phyloP scores from a whole-genome alignment of 2,113 vertebrate genomes.

The Malaclemys terrapin region DNA sequence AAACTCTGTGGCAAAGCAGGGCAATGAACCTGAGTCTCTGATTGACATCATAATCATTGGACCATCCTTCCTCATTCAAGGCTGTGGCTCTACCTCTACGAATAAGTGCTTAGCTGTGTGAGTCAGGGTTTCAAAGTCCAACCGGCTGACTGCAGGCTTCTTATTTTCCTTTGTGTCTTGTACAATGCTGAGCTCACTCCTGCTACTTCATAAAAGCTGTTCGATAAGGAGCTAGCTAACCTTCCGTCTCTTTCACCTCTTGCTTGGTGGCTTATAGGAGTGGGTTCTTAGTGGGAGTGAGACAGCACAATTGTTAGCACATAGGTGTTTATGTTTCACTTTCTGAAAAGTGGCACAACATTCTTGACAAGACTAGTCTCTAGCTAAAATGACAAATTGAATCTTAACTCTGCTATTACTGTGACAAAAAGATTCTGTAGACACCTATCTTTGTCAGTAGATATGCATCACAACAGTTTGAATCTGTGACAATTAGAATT shows the following conservation, averaged over 20 bases:
- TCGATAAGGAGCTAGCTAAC: neutral
- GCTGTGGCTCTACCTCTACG: neutral
- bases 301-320: neutral
- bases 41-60: neutral
- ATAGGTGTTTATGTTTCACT: neutral
- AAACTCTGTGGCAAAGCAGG: neutral
- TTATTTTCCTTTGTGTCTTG: neutral
- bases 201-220: neutral
- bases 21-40: neutral
- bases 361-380: neutral
- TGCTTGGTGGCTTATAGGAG: neutral
- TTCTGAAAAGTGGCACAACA: neutral
- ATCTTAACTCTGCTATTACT: neutral
- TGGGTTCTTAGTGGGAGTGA: neutral
- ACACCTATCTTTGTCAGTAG: constrained; percentile 18
- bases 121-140: neutral
- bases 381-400: neutral
- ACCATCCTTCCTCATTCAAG: neutral
- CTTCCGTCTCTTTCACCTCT: neutral
- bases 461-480: constrained; percentile 5
- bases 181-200: neutral
- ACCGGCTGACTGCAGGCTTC: neutral
- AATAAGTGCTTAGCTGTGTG: neutral
- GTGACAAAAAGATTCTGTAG: neutral
- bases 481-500: constrained; percentile 52